Conservation (phyloP, 2,113 vertebrate genomes). For the Synodontis membranacea region DNA sequence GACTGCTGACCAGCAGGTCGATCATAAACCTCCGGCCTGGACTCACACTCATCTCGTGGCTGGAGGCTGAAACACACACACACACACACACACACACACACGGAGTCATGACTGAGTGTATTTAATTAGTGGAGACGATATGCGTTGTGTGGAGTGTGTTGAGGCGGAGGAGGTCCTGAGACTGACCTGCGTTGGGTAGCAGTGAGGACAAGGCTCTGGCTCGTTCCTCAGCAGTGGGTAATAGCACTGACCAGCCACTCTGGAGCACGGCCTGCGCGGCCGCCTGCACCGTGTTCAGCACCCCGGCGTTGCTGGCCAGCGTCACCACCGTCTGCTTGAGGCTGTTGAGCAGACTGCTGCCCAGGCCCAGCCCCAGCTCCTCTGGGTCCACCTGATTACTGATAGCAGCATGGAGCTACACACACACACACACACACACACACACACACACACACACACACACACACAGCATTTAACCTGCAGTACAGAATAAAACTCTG, state of each 20-base stretch:
- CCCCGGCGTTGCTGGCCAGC: constrained; percentile 90
- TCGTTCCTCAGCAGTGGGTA: constrained; percentile 94
- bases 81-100: constrained; percentile 4
- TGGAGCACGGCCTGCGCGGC: constrained; percentile 94
- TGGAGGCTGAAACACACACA: constrained; percentile 78
- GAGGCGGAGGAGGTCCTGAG: not conserved
- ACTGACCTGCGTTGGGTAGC: constrained; percentile 87
- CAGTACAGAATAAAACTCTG: too few species aligned
- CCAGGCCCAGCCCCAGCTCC: constrained; percentile 88
- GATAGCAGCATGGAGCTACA: constrained; percentile 92
- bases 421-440: constrained; percentile 24
- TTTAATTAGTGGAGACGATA: too few species aligned
- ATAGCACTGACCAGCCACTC: constrained; percentile 94
- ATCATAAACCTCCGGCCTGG: constrained; percentile 96
- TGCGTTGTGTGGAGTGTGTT: not conserved
- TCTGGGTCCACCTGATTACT: constrained; percentile 96
- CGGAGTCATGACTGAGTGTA: not conserved
- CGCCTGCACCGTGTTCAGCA: constrained; percentile 88
- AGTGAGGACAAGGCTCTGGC: constrained; percentile 91
- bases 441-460: not conserved
- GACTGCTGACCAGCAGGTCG: constrained; percentile 93
- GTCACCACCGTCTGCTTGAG: constrained; percentile 95
- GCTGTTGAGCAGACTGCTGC: constrained; percentile 89
- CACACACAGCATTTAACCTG: not conserved
- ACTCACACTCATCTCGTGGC: constrained; percentile 90